phyloP scores from a whole-genome alignment of 2,113 vertebrate species.

The Salvelinus alpinus region DNA sequence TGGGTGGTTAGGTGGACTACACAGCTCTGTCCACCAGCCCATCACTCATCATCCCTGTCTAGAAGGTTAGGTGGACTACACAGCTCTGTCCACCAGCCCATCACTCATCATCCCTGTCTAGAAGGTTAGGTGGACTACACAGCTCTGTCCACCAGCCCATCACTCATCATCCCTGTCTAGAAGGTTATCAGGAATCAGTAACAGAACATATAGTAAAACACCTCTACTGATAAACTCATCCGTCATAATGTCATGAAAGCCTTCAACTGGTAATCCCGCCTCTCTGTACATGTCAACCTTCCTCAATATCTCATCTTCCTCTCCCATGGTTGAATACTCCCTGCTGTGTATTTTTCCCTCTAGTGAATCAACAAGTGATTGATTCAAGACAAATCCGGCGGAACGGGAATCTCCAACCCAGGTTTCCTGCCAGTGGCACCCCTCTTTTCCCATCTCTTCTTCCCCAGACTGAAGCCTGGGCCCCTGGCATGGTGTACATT shows the following conservation, averaged over 20 bases:
- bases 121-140: too few relatives aligned
- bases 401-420: conserved; percentile 10
- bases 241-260: conserved; percentile 1
- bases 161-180: too few relatives aligned
- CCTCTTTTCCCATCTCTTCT: not conserved
- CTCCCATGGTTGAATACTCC: not conserved
- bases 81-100: too few relatives aligned
- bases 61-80: too few relatives aligned
- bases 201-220: not conserved
- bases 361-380: conserved; percentile 7
- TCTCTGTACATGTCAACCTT: too few relatives aligned
- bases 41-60: too few relatives aligned
- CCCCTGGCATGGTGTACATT: not conserved
- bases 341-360: not conserved
- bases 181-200: conserved; percentile 5
- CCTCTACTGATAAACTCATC: not conserved
- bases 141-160: too few relatives aligned
- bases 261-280: not conserved
- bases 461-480: not conserved
- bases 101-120: too few relatives aligned
- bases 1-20: too few relatives aligned
- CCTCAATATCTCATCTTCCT: too few relatives aligned
- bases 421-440: conserved; percentile 8
- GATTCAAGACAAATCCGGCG: conserved; percentile 11
- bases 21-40: too few relatives aligned